These are phyloP conservation scores for Tretioscincus oriximinensis DNA, from an alignment of 2,113 vertebrate species.

Conservation along the genomic window DNA sequence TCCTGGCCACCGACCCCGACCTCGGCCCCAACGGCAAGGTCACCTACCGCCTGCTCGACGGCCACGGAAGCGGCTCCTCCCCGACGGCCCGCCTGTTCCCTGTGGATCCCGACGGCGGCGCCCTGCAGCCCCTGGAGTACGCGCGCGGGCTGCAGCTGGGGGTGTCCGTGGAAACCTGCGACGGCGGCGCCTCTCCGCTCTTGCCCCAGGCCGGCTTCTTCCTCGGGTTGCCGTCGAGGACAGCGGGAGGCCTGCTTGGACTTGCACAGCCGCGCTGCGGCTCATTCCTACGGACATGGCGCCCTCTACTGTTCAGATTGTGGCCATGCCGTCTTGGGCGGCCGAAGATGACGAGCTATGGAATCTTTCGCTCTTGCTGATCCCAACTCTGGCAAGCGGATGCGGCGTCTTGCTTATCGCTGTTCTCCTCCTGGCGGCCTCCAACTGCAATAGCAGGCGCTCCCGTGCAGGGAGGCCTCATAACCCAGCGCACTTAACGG, in stretches of 20 bases:
- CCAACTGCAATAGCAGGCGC: conserved; percentile 59
- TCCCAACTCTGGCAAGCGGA: conserved; percentile 64
- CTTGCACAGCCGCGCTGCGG: conserved; percentile 46
- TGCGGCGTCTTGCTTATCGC: conserved; percentile 70
- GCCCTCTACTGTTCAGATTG: conserved; percentile 67
- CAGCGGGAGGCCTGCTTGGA: conserved; percentile 47
- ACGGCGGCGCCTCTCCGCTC: conserved; percentile 59
- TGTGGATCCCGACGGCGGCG: conserved; percentile 61
- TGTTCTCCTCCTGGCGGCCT: conserved; percentile 61
- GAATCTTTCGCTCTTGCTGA: conserved; percentile 62
- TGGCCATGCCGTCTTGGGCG: conserved; percentile 54
- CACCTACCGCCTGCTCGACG: conserved; percentile 78
- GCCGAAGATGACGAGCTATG: conserved; percentile 39
- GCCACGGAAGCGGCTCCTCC: conserved; percentile 40
- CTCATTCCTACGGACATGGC: conserved; percentile 61
- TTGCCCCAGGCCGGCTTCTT: background rate
- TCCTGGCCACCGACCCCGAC: conserved; percentile 83
- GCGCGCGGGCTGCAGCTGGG: conserved; percentile 65
- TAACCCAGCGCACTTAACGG: background rate
- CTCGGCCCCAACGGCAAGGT: conserved; percentile 87
- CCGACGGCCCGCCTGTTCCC: conserved; percentile 62
- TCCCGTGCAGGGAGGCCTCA: background rate
- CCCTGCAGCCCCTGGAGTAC: conserved; percentile 66
- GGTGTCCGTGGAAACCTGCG: conserved; percentile 63
- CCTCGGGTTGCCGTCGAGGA: conserved; percentile 50